Base-by-base conservation (phyloP, 92 coral and sea anemone species). In the Epizoanthus ramosus region DNA sequence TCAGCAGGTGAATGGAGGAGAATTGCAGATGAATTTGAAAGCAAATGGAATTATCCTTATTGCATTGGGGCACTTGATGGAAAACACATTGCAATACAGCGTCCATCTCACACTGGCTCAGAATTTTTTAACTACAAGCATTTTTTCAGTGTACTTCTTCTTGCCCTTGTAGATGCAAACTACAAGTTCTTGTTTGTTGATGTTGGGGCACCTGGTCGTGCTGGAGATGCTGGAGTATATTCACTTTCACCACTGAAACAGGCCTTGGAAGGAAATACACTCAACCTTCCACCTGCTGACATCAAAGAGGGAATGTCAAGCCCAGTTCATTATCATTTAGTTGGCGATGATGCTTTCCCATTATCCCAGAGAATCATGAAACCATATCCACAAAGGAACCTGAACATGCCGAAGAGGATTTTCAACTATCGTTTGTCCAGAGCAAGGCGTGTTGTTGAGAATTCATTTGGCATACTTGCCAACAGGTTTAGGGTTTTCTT, bases 181-280 rank as follows among this genome's bases (percentile, higher is more conserved):
- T 85, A 89, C 22, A 80, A 80, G 58, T 85, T 85, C 63, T 33
- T 89, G 10, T 89, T 85, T 59, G 92, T 89, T 12, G 84, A 85
- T 74, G 92, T 80, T 65, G 92, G 92, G 41, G 92, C 92, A 71
- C 68, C 92, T 71, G 92, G 92, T n/a, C 77, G 89, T 16, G 92
- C 84, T 17, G 92, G 92, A 57, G 92, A 89, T 89, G 89, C 89
- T 0, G 92, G 87, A 37, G 92, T 88, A 23, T 89, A 80, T 61
- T 53, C 52, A 16, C 74, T 74, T 60, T 89, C 87, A 68, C 31
- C 87, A 15, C 59, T 89, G 58, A 80, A 67, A 18, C 53, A 81
- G 74, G 87, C 89, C 57, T 52, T 89, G 68, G 35, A 53, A 8
- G 15, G 24, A 35, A 68, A 68, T 23, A 47, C 85, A 14, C 47